A percentile compares a stretch with the other conserved stretches of the same genome.
Conservation (phyloP, 2,113 vertebrate species). For the Triplophysa dalaica region DNA sequence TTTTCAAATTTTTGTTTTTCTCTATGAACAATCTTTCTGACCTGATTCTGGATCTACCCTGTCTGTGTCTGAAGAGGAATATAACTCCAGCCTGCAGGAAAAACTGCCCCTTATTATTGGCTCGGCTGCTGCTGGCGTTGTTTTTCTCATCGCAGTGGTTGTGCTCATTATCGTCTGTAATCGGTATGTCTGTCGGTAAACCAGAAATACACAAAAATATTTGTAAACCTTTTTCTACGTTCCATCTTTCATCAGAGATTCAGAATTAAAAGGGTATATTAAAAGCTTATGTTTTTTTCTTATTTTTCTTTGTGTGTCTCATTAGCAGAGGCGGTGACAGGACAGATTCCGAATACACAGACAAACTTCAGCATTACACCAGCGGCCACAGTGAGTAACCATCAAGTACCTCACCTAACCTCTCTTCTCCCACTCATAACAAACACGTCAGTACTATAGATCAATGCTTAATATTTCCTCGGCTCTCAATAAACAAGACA, state of each 20-base stretch:
- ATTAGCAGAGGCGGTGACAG: conserved; percentile 89
- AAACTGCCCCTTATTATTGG: conserved; percentile 93
- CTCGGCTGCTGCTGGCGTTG: conserved; percentile 84
- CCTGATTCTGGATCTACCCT: not conserved
- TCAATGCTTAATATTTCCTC: conserved; percentile 5
- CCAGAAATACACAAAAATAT: not conserved
- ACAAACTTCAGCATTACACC: conserved; percentile 96
- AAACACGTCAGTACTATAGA: not conserved
- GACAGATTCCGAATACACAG: conserved; percentile 90
- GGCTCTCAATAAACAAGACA: not conserved
- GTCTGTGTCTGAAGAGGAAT: conserved; percentile 78
- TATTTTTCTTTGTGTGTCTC: conserved; percentile 25
- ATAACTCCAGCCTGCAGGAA: conserved; percentile 91
- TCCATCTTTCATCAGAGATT: too few relatives aligned
- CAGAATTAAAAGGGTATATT: too few relatives aligned
- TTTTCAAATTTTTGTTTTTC: too few relatives aligned
- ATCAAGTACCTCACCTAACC: not conserved
- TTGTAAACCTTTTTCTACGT: too few relatives aligned
- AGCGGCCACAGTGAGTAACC: conserved; percentile 92
- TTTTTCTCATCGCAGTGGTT: conserved; percentile 89
- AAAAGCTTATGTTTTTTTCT: not conserved
- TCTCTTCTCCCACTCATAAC: not conserved
- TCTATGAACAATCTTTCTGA: not conserved
- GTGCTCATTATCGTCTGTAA: conserved; percentile 87
- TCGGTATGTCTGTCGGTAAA: conserved; percentile 75